phyloP scores from a whole-genome alignment of 64 coral and sea anemone genomes.

The Trachythela sp. region DNA sequence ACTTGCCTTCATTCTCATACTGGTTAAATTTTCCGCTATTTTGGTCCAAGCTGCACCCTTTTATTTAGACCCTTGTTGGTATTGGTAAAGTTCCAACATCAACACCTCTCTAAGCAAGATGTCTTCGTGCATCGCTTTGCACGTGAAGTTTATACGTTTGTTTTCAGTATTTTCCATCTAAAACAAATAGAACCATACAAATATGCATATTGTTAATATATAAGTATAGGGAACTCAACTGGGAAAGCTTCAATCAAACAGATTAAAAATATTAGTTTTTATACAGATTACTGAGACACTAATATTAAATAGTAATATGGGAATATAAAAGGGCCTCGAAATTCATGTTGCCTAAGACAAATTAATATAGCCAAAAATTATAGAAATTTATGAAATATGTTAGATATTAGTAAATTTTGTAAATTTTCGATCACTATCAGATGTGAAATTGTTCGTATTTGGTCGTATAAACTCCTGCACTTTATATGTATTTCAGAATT shows the following conservation, averaged over 20 bases:
- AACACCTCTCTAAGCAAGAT: conserved; percentile 33
- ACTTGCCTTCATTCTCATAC: conserved; percentile 16
- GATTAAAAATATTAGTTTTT: too few relatives aligned
- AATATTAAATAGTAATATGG: too few relatives aligned
- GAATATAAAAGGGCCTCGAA: too few relatives aligned
- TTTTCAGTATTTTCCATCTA: neutral
- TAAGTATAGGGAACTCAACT: neutral
- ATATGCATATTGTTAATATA: neutral
- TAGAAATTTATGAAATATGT: too few relatives aligned
- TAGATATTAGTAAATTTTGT: too few relatives aligned
- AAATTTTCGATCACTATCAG: too few relatives aligned
- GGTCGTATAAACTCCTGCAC: neutral
- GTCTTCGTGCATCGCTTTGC: conserved; percentile 1
- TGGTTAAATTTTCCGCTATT: conserved; percentile 25
- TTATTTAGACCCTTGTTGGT: conserved; percentile 34
- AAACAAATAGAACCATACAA: neutral
- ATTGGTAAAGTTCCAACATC: conserved; percentile 2
- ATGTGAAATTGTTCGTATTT: too few relatives aligned
- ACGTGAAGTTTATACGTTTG: neutral
- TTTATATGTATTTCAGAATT: too few relatives aligned
- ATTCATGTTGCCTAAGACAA: neutral
- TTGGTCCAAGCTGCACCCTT: conserved; percentile 25
- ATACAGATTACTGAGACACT: too few relatives aligned
- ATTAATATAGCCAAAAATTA: too few relatives aligned
- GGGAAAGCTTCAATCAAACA: too few relatives aligned